Evolutionary conservation across 2,888 invertebrate species (phyloP).

Genomic region (Pyrocoelia pectoralis): DNA sequence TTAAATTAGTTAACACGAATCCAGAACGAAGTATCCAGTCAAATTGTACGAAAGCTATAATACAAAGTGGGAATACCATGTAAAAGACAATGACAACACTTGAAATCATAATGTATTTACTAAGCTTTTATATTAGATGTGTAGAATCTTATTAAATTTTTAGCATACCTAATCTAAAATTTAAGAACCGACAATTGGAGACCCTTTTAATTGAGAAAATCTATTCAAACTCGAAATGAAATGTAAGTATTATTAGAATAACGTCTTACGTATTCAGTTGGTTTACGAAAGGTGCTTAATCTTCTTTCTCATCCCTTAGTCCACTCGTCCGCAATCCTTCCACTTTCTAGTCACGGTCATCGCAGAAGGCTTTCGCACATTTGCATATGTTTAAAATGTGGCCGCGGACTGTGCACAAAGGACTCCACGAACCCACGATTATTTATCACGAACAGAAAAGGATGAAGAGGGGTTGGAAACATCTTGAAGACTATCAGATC

Average conservation of each 20-base stretch:
- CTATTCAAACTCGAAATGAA: conserved; percentile 7
- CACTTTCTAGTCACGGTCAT: conserved; percentile 59
- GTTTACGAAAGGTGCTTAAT: conserved; percentile 31
- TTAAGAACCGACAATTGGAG: no score
- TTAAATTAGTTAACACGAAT: no score
- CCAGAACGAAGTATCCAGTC: no score
- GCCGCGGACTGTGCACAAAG: conserved; percentile 57
- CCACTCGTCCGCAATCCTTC: conserved; percentile 49
- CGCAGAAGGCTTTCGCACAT: conserved; percentile 55
- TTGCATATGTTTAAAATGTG: conserved; percentile 62
- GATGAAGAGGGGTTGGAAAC: conserved; percentile 46
- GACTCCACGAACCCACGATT: conserved; percentile 58
- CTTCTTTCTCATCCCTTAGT: conserved; percentile 44
- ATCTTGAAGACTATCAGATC: conserved; percentile 42
- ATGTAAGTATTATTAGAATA: conserved; percentile 9
- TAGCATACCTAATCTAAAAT: no score
- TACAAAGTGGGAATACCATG: no score
- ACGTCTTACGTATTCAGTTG: conserved; percentile 26
- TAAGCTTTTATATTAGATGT: no score
- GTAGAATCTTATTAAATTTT: no score
- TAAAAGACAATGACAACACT: no score
- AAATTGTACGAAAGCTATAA: no score
- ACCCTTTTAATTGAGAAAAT: conserved; percentile 11
- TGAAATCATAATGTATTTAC: no score
- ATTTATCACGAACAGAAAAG: conserved; percentile 55